Evolutionary conservation across 2,113 vertebrate species (phyloP).

Genomic region (Catagonus wagneri): DNA sequence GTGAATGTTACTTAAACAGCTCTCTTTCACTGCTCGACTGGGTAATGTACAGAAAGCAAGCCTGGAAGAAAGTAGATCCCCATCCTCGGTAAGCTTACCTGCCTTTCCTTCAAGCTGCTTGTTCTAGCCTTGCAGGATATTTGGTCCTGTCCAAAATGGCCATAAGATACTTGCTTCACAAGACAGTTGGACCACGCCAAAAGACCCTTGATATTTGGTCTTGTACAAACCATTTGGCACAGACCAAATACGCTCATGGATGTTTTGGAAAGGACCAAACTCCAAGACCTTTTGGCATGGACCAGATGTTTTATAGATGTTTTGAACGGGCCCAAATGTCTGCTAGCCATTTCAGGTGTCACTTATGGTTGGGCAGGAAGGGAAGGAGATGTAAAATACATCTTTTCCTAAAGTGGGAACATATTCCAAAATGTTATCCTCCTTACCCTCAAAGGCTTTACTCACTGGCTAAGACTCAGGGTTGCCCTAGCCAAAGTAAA

Average conservation of each 20-base stretch:
- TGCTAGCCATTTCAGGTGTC: background rate
- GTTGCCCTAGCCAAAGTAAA: background rate
- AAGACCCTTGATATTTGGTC: background rate
- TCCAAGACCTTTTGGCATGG: background rate
- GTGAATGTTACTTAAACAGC: background rate
- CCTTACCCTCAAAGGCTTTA: background rate
- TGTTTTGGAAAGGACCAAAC: background rate
- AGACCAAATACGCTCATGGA: background rate
- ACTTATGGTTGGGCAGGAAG: background rate
- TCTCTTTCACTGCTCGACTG: background rate
- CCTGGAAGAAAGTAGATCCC: background rate
- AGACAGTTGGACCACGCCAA: background rate
- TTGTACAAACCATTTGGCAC: background rate
- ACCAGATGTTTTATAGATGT: background rate
- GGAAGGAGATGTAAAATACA: background rate
- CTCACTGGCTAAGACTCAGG: background rate
- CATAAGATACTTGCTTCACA: background rate
- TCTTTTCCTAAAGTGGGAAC: constrained; percentile 28
- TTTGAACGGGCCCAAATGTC: background rate
- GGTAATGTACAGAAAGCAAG: background rate
- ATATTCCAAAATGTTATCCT: background rate
- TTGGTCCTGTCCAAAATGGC: background rate
- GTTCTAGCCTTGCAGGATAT: background rate
- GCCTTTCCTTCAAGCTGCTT: background rate
- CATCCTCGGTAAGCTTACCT: background rate